Conservation (phyloP, 1,140 invertebrate genomes). For the Triops longicaudatus region DNA sequence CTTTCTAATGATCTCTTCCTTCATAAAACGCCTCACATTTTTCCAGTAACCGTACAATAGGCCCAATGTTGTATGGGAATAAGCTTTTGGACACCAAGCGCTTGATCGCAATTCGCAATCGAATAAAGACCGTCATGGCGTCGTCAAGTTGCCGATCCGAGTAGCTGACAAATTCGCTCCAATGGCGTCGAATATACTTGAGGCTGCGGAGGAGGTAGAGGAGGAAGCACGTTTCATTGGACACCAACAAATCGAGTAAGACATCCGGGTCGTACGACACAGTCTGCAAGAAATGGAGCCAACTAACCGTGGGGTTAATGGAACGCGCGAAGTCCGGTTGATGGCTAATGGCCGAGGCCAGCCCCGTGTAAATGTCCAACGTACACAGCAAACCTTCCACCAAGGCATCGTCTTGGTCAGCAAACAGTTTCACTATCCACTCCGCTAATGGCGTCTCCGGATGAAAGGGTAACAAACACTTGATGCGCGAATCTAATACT, state of each 20-base stretch:
- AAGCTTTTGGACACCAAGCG: slow-evolving; percentile 68
- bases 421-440: slow-evolving; percentile 77
- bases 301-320: slow-evolving; percentile 59
- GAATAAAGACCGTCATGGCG: slow-evolving; percentile 72
- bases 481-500: slow-evolving; percentile 71
- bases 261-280: slow-evolving; percentile 74
- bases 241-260: slow-evolving; percentile 74
- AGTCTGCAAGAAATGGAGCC: slow-evolving; percentile 71
- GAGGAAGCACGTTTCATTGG: slow-evolving; percentile 83
- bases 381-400: slow-evolving; percentile 89
- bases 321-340: slow-evolving; percentile 59
- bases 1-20: slow-evolving; percentile 49
- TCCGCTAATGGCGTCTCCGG: slow-evolving; percentile 76
- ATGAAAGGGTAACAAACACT: slow-evolving; percentile 70
- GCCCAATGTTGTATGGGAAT: slow-evolving; percentile 84
- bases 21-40: slow-evolving; percentile 79
- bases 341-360: slow-evolving; percentile 20
- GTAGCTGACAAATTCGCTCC: slow-evolving; percentile 64
- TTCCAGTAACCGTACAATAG: slow-evolving; percentile 69
- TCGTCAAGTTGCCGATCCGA: slow-evolving; percentile 56
- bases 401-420: slow-evolving; percentile 81
- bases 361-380: slow-evolving; percentile 70
- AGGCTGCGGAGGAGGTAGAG: slow-evolving; percentile 75
- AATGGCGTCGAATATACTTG: slow-evolving; percentile 74
- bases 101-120: slow-evolving; percentile 67